Conservation (phyloP, 2,113 vertebrate species). For the Phoenicopterus ruber region DNA sequence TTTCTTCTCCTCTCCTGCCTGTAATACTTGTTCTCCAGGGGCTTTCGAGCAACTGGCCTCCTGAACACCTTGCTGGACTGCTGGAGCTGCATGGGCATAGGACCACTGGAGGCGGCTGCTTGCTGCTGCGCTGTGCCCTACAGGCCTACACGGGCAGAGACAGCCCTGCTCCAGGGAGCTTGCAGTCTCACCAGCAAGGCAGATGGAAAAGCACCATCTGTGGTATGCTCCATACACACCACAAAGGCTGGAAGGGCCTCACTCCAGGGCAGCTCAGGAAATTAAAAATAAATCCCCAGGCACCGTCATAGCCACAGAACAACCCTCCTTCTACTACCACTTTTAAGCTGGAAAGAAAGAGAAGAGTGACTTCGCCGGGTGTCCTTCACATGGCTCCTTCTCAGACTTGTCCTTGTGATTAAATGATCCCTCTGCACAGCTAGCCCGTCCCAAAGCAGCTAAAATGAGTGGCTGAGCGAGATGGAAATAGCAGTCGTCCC, state of each 20-base stretch:
- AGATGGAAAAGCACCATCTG: neutral
- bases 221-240: neutral
- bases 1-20: neutral
- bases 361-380: neutral
- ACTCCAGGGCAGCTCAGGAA: neutral
- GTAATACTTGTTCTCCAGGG: neutral
- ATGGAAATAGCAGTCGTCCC: neutral
- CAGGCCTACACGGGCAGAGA: fast-evolving
- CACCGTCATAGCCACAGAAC: neutral
- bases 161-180: neutral
- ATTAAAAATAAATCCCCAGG: neutral
- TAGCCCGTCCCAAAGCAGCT: neutral
- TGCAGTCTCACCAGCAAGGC: neutral
- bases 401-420: neutral
- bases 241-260: neutral
- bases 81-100: neutral
- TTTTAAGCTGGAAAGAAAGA: neutral
- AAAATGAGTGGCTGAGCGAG: neutral
- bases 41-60: neutral
- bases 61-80: neutral
- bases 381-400: neutral
- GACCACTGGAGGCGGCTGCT: neutral
- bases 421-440: neutral
- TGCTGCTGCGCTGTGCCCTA: neutral
- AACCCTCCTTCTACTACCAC: neutral